These are phyloP conservation scores for Climacteris rufus DNA, from an alignment of 2,113 vertebrate species.

Conservation along the genomic window DNA sequence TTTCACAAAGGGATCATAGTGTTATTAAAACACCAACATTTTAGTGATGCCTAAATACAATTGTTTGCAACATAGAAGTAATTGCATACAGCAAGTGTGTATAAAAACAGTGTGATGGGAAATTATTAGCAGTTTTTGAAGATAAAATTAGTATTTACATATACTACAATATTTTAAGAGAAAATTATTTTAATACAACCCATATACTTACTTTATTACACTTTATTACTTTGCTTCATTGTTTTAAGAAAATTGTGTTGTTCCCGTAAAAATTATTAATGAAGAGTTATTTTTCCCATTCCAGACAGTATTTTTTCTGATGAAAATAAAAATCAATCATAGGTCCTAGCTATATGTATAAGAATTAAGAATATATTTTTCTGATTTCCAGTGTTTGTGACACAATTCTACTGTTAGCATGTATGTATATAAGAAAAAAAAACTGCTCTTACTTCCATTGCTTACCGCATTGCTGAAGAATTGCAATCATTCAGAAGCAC, in stretches of 20 bases:
- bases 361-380: background rate
- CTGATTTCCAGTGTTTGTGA: background rate
- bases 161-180: constrained; percentile 18
- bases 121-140: background rate
- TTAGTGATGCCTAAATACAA: constrained; percentile 6
- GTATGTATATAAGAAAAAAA: background rate
- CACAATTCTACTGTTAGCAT: background rate
- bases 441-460: background rate
- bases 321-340: background rate
- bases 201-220: background rate
- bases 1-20: constrained; percentile 4
- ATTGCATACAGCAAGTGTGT: background rate
- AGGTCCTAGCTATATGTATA: background rate
- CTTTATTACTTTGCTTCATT: background rate
- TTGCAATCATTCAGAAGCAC: background rate
- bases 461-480: background rate
- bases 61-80: background rate
- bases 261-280: background rate
- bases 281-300: background rate
- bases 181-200: constrained; percentile 11
- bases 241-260: constrained; percentile 27
- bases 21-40: background rate
- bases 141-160: constrained; percentile 31
- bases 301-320: background rate
- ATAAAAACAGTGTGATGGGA: background rate